Base-by-base conservation (phyloP, 2,113 vertebrate genomes). In the Bostrychus sinensis region DNA sequence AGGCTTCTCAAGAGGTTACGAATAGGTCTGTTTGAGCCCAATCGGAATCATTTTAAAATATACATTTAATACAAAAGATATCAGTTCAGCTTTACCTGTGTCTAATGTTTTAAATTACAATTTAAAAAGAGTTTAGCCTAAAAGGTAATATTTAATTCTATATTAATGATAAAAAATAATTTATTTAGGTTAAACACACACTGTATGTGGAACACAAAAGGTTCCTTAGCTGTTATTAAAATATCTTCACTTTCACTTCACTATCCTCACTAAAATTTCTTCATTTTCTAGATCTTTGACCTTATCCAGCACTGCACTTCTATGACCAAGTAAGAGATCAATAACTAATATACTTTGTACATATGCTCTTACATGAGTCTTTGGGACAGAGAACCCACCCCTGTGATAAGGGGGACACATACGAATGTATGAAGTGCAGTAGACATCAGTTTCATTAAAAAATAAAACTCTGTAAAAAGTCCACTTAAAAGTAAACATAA, bases 371-470 rank as follows among this genome's bases (percentile, higher is more conserved):
- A n/a, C n/a, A n/a, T n/a, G n/a, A n/a, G n/a, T 7, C 30, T 32
- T 32, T 32, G 30, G 30, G 30, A 32, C 8, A 8, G 30, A 32
- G 8, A 32, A 8, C 30, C 30, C 30, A 32, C 30, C 11, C 13
- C 13, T 48, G 45, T 48, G 45, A 48, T 25, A 20, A 25, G 13
- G 3, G 45, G 22, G 14, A 20, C 45, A 12, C 45, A 48, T 25
- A 25, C 19, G 13, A 13, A 23, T 48, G 45, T 19, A 25, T 25
- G 23, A 46, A 11, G 22, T 48, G 45, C 22, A 48, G 45, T 6
- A 30, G 50, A 32, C 25, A 53, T 53, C 28, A 28, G 8, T 28
- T 51, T 30, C 50, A 53, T 53, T 53, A 26, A 53, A 45, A 45
- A n/a, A 45, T 45, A 45, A 45, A 19, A 45, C 17, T 16, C 14